Conservation (phyloP, 2,113 vertebrate species). For the Hiodon alosoides region DNA sequence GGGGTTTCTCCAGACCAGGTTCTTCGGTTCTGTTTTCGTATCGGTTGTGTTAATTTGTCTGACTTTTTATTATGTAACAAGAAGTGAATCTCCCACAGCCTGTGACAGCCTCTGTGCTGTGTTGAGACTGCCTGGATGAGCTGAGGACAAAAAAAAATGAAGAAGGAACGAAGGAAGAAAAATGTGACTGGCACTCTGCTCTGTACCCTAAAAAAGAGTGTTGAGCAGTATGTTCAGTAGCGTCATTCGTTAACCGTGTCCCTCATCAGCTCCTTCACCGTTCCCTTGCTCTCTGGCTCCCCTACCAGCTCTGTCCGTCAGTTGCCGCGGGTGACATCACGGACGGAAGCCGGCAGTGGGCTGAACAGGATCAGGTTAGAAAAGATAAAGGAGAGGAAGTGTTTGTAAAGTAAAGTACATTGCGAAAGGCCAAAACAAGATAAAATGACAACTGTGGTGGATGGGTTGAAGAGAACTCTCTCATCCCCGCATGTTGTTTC, state of each 20-base stretch:
- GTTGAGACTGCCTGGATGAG: constrained; percentile 22
- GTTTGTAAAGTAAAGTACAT: too few relatives aligned
- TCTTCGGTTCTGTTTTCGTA: constrained; percentile 10
- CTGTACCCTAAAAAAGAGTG: background rate
- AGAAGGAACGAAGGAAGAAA: constrained; percentile 19
- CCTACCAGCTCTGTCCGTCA: background rate
- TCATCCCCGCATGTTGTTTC: background rate
- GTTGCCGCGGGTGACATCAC: background rate
- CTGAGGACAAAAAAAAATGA: constrained; percentile 7
- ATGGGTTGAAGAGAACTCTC: background rate
- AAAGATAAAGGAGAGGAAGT: background rate
- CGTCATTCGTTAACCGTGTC: background rate
- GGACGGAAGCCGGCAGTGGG: background rate
- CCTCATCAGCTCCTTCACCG: background rate
- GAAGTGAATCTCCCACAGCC: constrained; percentile 25
- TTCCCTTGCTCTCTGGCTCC: background rate
- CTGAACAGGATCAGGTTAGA: background rate
- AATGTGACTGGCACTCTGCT: background rate
- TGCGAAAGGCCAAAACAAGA: too few relatives aligned
- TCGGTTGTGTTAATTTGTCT: background rate
- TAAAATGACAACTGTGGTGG: too few relatives aligned
- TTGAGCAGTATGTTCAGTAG: background rate
- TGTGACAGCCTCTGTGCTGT: constrained; percentile 29
- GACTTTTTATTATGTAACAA: constrained; percentile 12
- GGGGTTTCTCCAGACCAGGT: constrained; percentile 33